Evolutionary conservation across 1,140 invertebrate species (phyloP).

Genomic region (Tenebrio molitor): DNA sequence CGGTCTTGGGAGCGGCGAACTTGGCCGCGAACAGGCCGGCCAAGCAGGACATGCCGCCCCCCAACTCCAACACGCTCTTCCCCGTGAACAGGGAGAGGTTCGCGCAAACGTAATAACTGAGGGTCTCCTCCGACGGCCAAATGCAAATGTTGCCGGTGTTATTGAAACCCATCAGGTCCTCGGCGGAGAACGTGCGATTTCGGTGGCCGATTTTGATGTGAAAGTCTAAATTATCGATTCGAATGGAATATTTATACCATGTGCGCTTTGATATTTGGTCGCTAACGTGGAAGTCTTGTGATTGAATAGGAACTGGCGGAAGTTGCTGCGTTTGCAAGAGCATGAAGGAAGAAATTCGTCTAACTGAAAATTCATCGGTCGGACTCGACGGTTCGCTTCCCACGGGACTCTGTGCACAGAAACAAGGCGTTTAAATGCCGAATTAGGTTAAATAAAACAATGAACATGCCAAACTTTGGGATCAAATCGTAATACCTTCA

Average conservation of each 20-base stretch:
- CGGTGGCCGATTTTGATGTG: slow-evolving; percentile 72
- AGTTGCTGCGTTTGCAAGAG: slow-evolving; percentile 66
- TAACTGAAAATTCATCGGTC: slow-evolving; percentile 70
- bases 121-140: slow-evolving; percentile 90
- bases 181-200: slow-evolving; percentile 75
- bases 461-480: background rate
- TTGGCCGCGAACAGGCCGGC: slow-evolving; percentile 83
- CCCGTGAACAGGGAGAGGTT: slow-evolving; percentile 76
- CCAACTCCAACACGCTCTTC: slow-evolving; percentile 82
- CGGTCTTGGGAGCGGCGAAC: slow-evolving; percentile 72
- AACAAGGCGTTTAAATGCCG: slow-evolving; percentile 22
- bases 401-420: slow-evolving; percentile 59
- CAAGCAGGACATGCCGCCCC: slow-evolving; percentile 89
- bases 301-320: slow-evolving; percentile 43
- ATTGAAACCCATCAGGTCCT: slow-evolving; percentile 86
- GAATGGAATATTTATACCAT: slow-evolving; percentile 72
- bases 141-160: slow-evolving; percentile 94
- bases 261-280: slow-evolving; percentile 61
- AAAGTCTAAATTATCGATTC: slow-evolving; percentile 66
- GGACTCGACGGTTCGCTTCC: slow-evolving; percentile 65
- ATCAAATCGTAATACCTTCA: slow-evolving; percentile 64
- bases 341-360: slow-evolving; percentile 72
- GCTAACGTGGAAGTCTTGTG: slow-evolving; percentile 36
- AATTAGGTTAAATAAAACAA: slow-evolving; percentile 8
- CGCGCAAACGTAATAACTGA: slow-evolving; percentile 81